Evolutionary conservation across 2,888 invertebrate genomes (phyloP), one percentile per base, ranked within the genome.

Genomic region (Digitonthophagus gazella): DNA sequence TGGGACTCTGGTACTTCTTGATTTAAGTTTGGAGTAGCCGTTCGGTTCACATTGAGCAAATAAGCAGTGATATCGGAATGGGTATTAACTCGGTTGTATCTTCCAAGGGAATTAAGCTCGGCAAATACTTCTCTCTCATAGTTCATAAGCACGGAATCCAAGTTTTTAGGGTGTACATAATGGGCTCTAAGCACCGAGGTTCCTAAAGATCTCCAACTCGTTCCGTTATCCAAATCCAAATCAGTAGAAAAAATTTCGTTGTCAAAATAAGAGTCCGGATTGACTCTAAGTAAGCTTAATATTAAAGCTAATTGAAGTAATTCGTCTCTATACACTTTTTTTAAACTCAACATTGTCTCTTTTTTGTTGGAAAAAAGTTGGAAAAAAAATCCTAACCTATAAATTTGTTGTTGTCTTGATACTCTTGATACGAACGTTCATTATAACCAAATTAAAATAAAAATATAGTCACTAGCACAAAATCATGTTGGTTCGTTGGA

Each of bases 251-350:
- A 79, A 19, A 82, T 74, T 71, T 84, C 87, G 75, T 89, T 85
- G 61, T 87, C 85, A 65, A 91, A 82, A 77, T 91, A 89, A 18
- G 88, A 87, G 74, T 91, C 90, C 0, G 92, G 91, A 79, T 93
- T 90, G 11, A 91, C 90, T 75, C 93, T 88, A 67, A 96, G 82
- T 73, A 96, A 85, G 81, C 95, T 91, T 77, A 95, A 84, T 74
- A 95, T 86, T 80, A 96, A 82, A 75, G 95, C 91, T 75, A 95
- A 84, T 81, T 94, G 90, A 73, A 95, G 83, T 77, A 95, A 85
- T 85, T 94, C 93, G 80, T 93, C 92, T 65, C 92, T 89, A 78
- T 92, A 92, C 63, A 92, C 84, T 82, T 94, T 94, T 84, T 94
- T 94, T 76, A 93, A 83, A 76, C 91, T 90, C 84, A 93, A 86